Evolutionary conservation across 2,797 vertebrate species (phyloP).

Genomic region (Gallinago solitaria): DNA sequence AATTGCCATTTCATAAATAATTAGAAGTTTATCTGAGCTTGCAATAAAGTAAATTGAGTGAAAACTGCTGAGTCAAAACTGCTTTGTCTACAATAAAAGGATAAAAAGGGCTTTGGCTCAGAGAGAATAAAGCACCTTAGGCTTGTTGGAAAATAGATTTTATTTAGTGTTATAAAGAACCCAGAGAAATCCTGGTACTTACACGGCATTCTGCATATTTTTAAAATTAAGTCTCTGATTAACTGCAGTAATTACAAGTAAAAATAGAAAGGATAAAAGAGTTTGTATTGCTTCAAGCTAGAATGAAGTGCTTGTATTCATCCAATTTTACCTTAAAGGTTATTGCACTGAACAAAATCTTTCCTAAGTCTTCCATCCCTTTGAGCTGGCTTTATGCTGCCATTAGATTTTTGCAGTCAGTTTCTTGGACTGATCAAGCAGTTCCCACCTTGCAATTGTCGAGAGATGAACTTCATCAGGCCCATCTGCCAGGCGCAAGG

Average conservation of each 20-base stretch:
- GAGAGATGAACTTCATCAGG: conserved; percentile 95
- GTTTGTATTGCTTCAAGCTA: not conserved
- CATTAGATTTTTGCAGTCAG: conserved; percentile 81
- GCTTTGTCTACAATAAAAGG: not conserved
- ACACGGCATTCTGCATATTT: not conserved
- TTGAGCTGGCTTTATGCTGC: not conserved
- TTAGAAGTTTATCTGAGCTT: not conserved
- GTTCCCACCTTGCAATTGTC: conserved; percentile 84
- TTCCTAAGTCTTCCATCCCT: not conserved
- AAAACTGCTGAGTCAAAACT: not conserved
- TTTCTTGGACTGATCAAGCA: conserved; percentile 82
- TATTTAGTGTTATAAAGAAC: not conserved
- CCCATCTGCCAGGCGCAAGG: conserved; percentile 89
- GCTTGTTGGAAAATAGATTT: not conserved
- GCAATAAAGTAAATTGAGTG: not conserved
- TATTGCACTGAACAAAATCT: not conserved
- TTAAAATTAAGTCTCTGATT: not conserved
- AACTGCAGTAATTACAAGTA: not conserved
- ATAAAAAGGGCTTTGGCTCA: not conserved
- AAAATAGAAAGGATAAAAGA: not conserved
- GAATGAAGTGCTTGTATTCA: not conserved
- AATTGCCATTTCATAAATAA: not conserved
- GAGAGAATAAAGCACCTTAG: not conserved
- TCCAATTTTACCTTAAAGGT: not conserved
- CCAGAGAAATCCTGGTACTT: not conserved